Evolutionary conservation across 2,113 vertebrate species (phyloP), one percentile per base, ranked within the genome.

Genomic region (Megaleporinus macrocephalus): DNA sequence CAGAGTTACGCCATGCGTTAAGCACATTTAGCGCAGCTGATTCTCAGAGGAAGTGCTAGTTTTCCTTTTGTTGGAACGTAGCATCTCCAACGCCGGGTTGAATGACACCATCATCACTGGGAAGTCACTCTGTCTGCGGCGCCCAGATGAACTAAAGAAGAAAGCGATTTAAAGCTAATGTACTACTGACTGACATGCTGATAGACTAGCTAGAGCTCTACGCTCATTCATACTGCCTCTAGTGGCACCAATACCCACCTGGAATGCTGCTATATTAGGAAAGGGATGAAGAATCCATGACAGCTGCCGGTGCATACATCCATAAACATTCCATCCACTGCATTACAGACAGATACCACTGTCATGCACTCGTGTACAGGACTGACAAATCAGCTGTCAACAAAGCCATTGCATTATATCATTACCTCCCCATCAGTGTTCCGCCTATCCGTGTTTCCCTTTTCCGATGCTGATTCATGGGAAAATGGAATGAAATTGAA

Each of bases 161-260:
- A 86, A 72, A 82, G 73, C 70, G 79, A 87, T 86, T 87, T 85
- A 83, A 59, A 75, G 75, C 77, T 78, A 78, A 57, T 83, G 24
- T 82, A 74, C 85, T 91, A 90, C 85, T 88, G 84, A 90, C 85
- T 82, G 63, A 82, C 44, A 61, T 76, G 76, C 69, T 83, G 51
- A 85, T 72, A 68, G 55, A 69, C 83, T 84, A 49, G 82, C 73
- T 68, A 77, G 72, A 80, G 81, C 87, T n/a, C n/a, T 82, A 83
- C 87, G 53, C 80, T 84, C 82, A 66, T 47, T 72, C 75, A 84
- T 89, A 86, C 84, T 87, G 79, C 82, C 82, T 27, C 77, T 81
- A 88, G 84, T 84, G 61, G 80, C 82, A 78, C 41, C 78, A 87
- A 87, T 81, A 59, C 66, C 33, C 55, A 57, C 10, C 41, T 44